phyloP scores from a whole-genome alignment of 2,888 invertebrate species.

The Hydraecia micacea region DNA sequence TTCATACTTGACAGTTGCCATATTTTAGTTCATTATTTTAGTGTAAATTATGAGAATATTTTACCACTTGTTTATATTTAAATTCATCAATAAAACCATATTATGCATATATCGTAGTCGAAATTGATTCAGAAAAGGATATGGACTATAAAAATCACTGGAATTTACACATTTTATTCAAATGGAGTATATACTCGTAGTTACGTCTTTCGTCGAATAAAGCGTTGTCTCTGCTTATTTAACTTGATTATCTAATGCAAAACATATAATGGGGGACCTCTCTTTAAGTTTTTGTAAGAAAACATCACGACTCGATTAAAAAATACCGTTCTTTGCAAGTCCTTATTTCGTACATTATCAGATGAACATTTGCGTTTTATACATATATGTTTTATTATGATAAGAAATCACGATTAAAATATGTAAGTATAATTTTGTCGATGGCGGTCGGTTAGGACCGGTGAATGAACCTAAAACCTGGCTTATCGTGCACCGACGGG shows the following conservation, averaged over 20 bases:
- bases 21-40: slow-evolving; percentile 3
- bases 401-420: slow-evolving; percentile 65
- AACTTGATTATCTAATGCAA: too few relatives aligned
- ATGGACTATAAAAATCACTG: neutral
- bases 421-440: slow-evolving; percentile 30
- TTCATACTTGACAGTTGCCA: slow-evolving; percentile 14
- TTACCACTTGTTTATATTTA: neutral
- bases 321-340: slow-evolving; percentile 13
- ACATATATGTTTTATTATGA: slow-evolving; percentile 47
- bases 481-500: slow-evolving; percentile 79
- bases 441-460: slow-evolving; percentile 61
- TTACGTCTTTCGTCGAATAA: neutral
- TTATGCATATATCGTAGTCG: neutral
- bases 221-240: slow-evolving; percentile 1
- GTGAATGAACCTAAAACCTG: slow-evolving; percentile 79
- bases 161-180: slow-evolving; percentile 6
- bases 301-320: slow-evolving; percentile 15
- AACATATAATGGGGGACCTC: too few relatives aligned
- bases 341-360: slow-evolving; percentile 24
- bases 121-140: slow-evolving; percentile 7
- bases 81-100: neutral
- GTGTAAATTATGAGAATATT: neutral
- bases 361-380: slow-evolving; percentile 40
- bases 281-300: neutral
- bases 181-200: neutral